A percentile compares a stretch with the other conserved stretches of the same genome.
Conservation (phyloP, 2,113 vertebrate genomes). For the Turdus rufiventris region DNA sequence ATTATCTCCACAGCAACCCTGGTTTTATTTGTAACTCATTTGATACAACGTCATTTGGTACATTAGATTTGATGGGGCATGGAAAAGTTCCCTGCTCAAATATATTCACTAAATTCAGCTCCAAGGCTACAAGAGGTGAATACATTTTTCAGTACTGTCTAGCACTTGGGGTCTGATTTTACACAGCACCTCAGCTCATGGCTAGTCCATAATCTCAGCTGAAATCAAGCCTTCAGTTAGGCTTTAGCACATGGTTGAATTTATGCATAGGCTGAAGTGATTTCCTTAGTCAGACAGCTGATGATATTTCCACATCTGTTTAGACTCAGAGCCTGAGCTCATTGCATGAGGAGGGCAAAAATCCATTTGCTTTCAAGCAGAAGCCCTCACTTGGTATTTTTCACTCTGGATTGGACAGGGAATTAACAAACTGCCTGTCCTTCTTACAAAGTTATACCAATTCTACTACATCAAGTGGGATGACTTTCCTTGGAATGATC, state of each 20-base stretch:
- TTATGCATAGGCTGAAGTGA: background rate
- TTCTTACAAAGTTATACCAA: background rate
- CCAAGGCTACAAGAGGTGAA: background rate
- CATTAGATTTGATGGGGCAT: background rate
- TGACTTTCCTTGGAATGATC: background rate
- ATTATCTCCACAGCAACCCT: background rate
- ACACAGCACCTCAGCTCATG: background rate
- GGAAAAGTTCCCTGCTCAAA: background rate
- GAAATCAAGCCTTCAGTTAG: background rate
- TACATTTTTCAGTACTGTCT: background rate
- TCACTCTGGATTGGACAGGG: background rate
- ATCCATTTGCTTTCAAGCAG: background rate
- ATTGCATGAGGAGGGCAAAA: background rate
- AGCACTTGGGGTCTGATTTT: background rate
- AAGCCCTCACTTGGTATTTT: slow-evolving; percentile 8
- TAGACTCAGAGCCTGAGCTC: background rate
- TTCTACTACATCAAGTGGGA: background rate
- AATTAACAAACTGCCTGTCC: background rate
- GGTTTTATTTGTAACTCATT: background rate
- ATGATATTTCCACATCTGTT: slow-evolving; percentile 31
- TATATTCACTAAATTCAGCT: background rate
- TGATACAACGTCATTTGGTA: background rate
- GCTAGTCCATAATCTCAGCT: background rate
- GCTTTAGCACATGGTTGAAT: background rate
- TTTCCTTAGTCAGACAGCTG: background rate